These are phyloP conservation scores for Pyralis farinalis DNA, from an alignment of 2,888 invertebrate genomes.

Conservation along the genomic window DNA sequence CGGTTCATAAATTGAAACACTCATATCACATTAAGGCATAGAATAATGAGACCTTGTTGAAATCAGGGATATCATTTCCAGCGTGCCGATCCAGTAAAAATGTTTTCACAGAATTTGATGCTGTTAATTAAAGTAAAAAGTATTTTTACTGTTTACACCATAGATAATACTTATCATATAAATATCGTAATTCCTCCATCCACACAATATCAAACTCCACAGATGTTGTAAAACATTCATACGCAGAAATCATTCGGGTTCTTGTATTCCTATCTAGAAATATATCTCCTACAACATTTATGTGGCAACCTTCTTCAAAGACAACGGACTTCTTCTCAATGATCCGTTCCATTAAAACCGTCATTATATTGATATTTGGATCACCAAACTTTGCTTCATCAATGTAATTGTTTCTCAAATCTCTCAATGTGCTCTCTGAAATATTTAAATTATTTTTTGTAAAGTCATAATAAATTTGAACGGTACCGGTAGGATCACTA, in stretches of 20 bases:
- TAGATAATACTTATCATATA: conserved; percentile 66
- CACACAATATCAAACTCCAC: conserved; percentile 58
- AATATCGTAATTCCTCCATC: conserved; percentile 63
- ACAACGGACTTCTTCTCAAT: conserved; percentile 36
- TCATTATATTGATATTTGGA: conserved; percentile 46
- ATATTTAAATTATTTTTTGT: conserved; percentile 47
- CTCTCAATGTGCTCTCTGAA: conserved; percentile 34
- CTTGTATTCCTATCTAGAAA: conserved; percentile 51
- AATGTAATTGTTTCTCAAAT: conserved; percentile 41
- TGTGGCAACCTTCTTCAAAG: conserved; percentile 48
- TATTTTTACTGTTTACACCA: no score
- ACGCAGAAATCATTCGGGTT: conserved; percentile 58
- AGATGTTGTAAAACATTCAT: conserved; percentile 45
- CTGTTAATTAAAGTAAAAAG: no score
- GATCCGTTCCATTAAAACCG: conserved; percentile 42
- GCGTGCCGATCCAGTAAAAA: no score
- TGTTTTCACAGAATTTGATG: conserved; percentile 7
- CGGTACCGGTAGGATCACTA: conserved; percentile 61
- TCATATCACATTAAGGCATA: no score
- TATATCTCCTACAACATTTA: conserved; percentile 59
- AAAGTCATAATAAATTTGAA: conserved; percentile 56
- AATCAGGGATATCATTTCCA: no score
- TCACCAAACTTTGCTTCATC: conserved; percentile 40
- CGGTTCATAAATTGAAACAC: no score
- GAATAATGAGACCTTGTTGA: no score